Conservation (phyloP, 1,140 invertebrate species). For the Diorhabda sublineata region DNA sequence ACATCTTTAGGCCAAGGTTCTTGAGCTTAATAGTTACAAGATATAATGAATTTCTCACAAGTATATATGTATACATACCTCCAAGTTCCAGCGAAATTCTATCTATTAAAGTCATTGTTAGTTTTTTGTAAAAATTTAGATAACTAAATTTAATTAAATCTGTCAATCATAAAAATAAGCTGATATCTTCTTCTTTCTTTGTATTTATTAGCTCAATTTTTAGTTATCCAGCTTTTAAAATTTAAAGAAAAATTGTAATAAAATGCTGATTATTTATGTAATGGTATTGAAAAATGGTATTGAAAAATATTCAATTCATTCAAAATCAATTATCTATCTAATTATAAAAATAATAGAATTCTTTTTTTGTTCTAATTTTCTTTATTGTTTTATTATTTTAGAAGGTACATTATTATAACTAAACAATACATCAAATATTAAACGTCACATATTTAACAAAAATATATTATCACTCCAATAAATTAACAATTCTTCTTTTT, state of each 20-base stretch:
- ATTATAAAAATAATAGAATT: not conserved
- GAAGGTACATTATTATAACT: not conserved
- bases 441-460: not conserved
- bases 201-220: not conserved
- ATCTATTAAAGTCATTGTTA: constrained; percentile 38
- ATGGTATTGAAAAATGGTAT: no score
- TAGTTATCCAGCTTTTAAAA: not conserved
- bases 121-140: not conserved
- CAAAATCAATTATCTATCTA: no score
- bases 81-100: constrained; percentile 39
- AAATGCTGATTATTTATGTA: no score
- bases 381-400: not conserved
- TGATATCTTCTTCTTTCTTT: not conserved
- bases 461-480: no score
- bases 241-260: no score
- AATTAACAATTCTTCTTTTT: not conserved
- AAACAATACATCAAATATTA: not conserved
- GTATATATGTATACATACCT: constrained; percentile 27
- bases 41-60: constrained; percentile 4
- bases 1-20: constrained; percentile 86
- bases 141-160: not conserved
- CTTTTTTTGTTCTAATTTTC: not conserved
- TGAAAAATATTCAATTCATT: no score
- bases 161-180: not conserved
- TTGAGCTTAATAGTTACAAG: constrained; percentile 36